phyloP scores from a whole-genome alignment of 2,113 vertebrate genomes.

The Hippopotamus amphibius region DNA sequence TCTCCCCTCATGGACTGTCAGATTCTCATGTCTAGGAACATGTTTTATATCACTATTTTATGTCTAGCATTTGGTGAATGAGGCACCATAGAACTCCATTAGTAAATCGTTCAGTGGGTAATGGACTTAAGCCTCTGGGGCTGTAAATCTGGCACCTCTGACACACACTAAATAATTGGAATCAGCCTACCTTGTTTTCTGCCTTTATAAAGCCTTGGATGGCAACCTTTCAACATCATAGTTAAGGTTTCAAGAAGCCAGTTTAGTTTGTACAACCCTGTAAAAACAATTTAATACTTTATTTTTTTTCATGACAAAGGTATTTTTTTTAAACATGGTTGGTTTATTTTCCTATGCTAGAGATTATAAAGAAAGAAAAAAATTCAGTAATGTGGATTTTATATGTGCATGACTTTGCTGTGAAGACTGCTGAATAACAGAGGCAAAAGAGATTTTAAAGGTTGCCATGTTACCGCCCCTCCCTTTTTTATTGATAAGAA shows the following conservation, averaged over 20 bases:
- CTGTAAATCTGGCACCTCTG: constrained; percentile 34
- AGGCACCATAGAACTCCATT: constrained; percentile 30
- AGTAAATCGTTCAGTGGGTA: neutral
- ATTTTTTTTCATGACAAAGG: neutral
- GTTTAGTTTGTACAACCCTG: neutral
- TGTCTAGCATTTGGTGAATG: neutral
- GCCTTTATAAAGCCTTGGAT: neutral
- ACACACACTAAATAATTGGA: neutral
- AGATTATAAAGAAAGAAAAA: neutral
- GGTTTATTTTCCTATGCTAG: neutral
- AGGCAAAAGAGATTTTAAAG: neutral
- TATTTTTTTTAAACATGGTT: neutral
- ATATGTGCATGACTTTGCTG: neutral
- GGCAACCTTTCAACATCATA: neutral
- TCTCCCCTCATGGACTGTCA: neutral
- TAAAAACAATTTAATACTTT: constrained; percentile 4
- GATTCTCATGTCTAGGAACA: neutral
- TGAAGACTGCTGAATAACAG: neutral
- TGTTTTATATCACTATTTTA: constrained; percentile 14
- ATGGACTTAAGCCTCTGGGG: neutral
- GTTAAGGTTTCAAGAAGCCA: neutral
- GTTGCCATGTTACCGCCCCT: neutral
- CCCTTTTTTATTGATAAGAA: neutral
- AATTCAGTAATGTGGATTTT: neutral
- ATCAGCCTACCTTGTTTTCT: neutral